Evolutionary conservation across 37 sponge, comb jelly and placozoan species (phyloP).

Genomic region (Ianthella basta): DNA sequence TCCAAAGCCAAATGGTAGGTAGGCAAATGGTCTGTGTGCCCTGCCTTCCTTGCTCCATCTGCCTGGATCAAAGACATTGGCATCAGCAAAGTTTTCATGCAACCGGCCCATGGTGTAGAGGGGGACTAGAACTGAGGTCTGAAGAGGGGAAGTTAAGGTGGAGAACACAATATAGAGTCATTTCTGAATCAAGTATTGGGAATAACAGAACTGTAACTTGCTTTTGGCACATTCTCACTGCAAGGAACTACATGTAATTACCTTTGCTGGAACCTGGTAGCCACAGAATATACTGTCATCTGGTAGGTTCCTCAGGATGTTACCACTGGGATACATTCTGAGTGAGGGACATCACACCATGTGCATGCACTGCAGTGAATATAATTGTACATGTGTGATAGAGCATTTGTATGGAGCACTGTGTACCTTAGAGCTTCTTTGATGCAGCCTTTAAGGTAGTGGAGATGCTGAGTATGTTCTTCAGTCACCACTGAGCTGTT

Average conservation of each 20-base stretch:
- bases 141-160: not conserved
- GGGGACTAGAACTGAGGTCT: conserved; percentile 12
- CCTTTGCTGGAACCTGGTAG: conserved; percentile 49
- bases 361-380: no score
- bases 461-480: conserved; percentile 35
- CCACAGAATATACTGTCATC: conserved; percentile 44
- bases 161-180: no score
- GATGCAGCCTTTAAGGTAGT: conserved; percentile 51
- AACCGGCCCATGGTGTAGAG: conserved; percentile 11
- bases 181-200: no score
- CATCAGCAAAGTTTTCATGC: conserved; percentile 12
- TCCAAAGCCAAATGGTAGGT: conserved; percentile 40
- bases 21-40: conserved; percentile 26
- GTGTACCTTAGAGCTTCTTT: conserved; percentile 63
- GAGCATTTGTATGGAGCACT: no score
- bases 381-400: no score
- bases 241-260: no score
- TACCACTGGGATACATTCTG: conserved; percentile 54
- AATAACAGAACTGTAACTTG: no score
- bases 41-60: conserved; percentile 22
- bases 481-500: conserved; percentile 28
- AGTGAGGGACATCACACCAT: not conserved
- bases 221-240: no score
- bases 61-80: conserved; percentile 12
- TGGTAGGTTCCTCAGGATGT: conserved; percentile 9